Evolutionary conservation across 2,113 vertebrate genomes (phyloP).

Genomic region (Egretta garzetta): DNA sequence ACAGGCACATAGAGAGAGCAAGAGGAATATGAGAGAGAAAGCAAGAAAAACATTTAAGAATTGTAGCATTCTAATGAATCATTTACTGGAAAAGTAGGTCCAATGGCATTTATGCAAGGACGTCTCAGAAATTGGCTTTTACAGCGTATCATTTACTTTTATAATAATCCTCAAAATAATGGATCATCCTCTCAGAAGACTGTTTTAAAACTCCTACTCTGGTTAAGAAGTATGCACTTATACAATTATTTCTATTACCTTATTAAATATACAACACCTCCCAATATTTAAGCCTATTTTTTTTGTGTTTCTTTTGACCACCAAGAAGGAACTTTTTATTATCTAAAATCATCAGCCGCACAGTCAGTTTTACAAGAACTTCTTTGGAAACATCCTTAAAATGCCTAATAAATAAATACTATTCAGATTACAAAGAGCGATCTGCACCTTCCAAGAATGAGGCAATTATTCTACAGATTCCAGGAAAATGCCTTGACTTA

Average conservation of each 20-base stretch:
- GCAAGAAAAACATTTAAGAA: background rate
- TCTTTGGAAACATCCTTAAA: background rate
- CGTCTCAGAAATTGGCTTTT: background rate
- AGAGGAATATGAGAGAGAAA: background rate
- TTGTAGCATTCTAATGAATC: background rate
- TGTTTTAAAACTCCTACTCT: background rate
- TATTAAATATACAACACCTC: background rate
- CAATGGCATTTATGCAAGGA: background rate
- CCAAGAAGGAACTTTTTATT: background rate
- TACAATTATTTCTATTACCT: background rate
- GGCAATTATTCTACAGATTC: background rate
- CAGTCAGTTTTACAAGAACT: background rate
- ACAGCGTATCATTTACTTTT: background rate
- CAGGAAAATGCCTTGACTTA: background rate
- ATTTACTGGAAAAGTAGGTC: background rate
- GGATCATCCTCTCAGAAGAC: background rate
- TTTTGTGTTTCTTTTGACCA: background rate
- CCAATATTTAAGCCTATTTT: background rate
- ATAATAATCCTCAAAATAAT: background rate
- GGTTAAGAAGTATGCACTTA: background rate
- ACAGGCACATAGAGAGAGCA: background rate
- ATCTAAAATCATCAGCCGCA: background rate
- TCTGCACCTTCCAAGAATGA: background rate
- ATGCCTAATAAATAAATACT: background rate
- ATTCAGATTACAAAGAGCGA: background rate